Base-by-base conservation (phyloP, 92 coral and sea anemone genomes). In the Paragorgia papillata region DNA sequence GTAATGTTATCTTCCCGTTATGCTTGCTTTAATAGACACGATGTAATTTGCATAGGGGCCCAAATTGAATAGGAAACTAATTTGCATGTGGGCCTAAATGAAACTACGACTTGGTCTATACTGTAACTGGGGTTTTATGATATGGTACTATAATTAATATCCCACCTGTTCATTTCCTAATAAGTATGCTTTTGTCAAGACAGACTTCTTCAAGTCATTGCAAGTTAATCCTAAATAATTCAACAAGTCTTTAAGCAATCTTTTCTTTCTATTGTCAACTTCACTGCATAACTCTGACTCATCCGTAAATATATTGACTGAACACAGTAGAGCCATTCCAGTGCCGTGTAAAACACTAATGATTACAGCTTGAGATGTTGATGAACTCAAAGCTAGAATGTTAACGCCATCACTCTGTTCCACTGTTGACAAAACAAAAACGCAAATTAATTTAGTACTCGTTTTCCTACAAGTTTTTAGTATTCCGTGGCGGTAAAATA, bases 111-210 rank as follows among this genome's bases (percentile, higher is more conserved):
- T n/a, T n/a, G n/a, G n/a, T n/a, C n/a, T n/a, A n/a, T n/a, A n/a
- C n/a, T n/a, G n/a, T n/a, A n/a, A n/a, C n/a, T n/a, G n/a, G n/a
- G n/a, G n/a, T n/a, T n/a, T n/a, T n/a, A n/a, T n/a, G n/a, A n/a
- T n/a, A n/a, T n/a, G n/a, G n/a, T n/a, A n/a, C n/a, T n/a, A n/a
- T n/a, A n/a, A n/a, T n/a, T n/a, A n/a, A n/a, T n/a, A n/a, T n/a
- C n/a, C n/a, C n/a, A n/a, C n/a, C 86, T 76, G 20, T 32, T 84
- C 57, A 34, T 76, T 64, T 48, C 91, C 85, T 27, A 93, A 70
- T 43, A 93, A 85, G 70, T 74, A 86, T 25, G 88, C 74, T 41
- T 92, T 89, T 39, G 97, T 88, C 31, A 93, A 73, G 48, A 69
- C 74, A 66, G 97, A 92, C 28, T 74, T 33, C 54, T 78, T 63